A percentile compares a stretch with the other conserved stretches of the same genome.
phyloP scores from a whole-genome alignment of 2,113 vertebrate species.

The Tachysurus fulvidraco region DNA sequence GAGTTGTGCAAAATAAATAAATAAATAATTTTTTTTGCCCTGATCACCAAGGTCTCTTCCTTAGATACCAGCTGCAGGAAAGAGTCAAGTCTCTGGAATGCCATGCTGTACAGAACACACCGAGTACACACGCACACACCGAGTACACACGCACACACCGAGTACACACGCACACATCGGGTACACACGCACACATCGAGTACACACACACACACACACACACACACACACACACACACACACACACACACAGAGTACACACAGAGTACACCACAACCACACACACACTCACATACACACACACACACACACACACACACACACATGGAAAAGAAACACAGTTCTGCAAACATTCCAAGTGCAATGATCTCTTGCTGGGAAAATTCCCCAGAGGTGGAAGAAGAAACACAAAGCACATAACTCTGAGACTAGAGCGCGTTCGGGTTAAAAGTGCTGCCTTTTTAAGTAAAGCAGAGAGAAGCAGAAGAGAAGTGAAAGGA shows the following conservation, averaged over 20 bases:
- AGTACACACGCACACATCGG: conserved; percentile 5
- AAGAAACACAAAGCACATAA: conserved; percentile 6
- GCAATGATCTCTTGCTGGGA: conserved; percentile 11
- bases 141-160: conserved; percentile 19
- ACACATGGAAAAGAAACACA: not conserved
- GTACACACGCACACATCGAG: not conserved
- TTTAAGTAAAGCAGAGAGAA: not conserved
- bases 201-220: not conserved
- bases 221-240: too few relatives aligned
- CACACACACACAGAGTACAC: not conserved
- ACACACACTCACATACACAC: too few relatives aligned
- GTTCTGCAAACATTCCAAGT: conserved; percentile 20
- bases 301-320: conserved; percentile 25
- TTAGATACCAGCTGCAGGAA: conserved; percentile 9
- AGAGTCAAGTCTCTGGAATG: not conserved
- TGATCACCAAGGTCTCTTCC: conserved; percentile 20
- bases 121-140: not conserved
- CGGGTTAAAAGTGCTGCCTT: not conserved
- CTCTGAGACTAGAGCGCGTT: not conserved
- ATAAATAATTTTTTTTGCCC: not conserved
- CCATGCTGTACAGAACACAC: not conserved
- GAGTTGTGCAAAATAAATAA: not conserved
- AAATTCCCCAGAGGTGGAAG: conserved; percentile 7
- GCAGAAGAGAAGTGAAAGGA: not conserved
- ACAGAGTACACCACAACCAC: not conserved